phyloP scores from a whole-genome alignment of 2,797 vertebrate genomes.

The Danio aesculapii region DNA sequence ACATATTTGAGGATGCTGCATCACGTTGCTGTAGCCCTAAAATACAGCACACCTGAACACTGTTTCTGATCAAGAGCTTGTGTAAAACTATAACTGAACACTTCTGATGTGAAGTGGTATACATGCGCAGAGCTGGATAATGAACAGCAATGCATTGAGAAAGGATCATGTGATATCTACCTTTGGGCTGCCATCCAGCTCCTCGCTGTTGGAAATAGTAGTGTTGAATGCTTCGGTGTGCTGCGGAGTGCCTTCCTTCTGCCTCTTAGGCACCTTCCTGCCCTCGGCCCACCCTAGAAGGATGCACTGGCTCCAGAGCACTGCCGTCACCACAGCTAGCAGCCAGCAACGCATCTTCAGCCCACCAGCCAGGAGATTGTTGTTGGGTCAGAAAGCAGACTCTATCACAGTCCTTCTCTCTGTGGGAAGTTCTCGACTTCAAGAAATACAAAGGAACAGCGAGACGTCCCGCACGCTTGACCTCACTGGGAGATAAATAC shows the following conservation, averaged over 20 bases:
- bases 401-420: constrained; percentile 27
- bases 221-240: constrained; percentile 83
- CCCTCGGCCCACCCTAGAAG: constrained; percentile 78
- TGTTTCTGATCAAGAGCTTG: neutral
- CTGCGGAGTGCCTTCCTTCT: constrained; percentile 79
- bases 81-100: neutral
- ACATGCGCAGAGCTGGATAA: neutral
- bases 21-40: neutral
- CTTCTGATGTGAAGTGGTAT: neutral
- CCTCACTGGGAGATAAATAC: constrained; percentile 35
- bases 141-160: constrained; percentile 6
- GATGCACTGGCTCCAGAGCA: constrained; percentile 86
- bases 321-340: constrained; percentile 77
- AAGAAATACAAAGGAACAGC: constrained; percentile 13
- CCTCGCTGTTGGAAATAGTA: constrained; percentile 86
- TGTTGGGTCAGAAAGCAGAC: constrained; percentile 9
- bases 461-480: constrained; percentile 30
- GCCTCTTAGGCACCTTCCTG: constrained; percentile 84
- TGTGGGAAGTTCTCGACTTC: neutral
- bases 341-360: constrained; percentile 84
- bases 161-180: constrained; percentile 53
- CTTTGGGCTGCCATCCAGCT: constrained; percentile 77
- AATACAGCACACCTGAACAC: neutral
- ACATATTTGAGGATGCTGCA: neutral
- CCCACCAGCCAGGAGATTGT: constrained; percentile 40